Evolutionary conservation across 2,888 invertebrate species (phyloP), one percentile per base, ranked within the genome.

Genomic region (Cryptus viduatorius): DNA sequence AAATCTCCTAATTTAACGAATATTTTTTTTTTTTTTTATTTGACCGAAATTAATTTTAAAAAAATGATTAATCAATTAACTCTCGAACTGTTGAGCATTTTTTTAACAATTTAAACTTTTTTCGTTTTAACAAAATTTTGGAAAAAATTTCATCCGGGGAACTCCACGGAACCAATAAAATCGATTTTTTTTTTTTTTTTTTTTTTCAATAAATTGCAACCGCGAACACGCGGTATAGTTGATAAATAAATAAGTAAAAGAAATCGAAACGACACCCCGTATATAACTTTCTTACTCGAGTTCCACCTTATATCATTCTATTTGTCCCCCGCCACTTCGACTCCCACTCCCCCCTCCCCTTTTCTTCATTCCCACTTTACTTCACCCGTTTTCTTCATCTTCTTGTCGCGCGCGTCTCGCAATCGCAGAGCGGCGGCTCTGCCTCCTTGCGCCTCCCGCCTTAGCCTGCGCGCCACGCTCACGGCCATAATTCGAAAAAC

Each of bases 401-500:
- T 31, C 44, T 48, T 65, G 73, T 83, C 67, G 72, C 24, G 37
- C 73, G 53, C 69, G 81, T 72, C 82, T 78, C 61, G 56, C 65
- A 7, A 65, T n/a, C 71, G 42, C 31, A 29, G 37, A 19, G 16
- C 10, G 16, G 8, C 19, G 53, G 16, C 12, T 53, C 53, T 4
- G 19, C 8, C 53, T 3, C 53, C 68, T 29, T 19, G 8, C 65
- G 53, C 46, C 61, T 46, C 44, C 24, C 71, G 42, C 59, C 24
- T 42, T 24, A 67, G 14, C 42, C 59, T 65, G 56, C 69, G 71
- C 68, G 31, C 77, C 56, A 48, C 71, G 59, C 84, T 85, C 87
- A 80, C 88, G 90, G 90, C 90, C 90, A 92, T 93, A 93, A 93
- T 92, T 93, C 90, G 92, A 92, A 92, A 93, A 93, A 92, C 92